Percentiles rank a stretch among this genome's conserved stretches.
phyloP scores from a whole-genome alignment of 2,888 invertebrate genomes.

The Troilus luridus region DNA sequence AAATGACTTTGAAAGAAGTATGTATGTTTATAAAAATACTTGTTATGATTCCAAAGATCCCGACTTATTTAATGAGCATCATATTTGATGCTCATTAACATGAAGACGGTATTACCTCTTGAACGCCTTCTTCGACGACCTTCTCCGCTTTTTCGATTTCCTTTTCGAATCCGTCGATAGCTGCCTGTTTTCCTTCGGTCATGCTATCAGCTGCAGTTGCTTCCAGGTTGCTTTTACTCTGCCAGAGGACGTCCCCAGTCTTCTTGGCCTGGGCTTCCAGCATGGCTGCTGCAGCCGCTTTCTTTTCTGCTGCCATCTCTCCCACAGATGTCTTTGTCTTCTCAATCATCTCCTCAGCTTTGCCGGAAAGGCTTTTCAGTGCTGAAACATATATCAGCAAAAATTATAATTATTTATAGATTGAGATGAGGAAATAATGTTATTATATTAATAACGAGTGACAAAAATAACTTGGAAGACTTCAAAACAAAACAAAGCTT shows the following conservation, averaged over 20 bases:
- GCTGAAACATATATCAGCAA: conserved; percentile 72
- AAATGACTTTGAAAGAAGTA: not conserved
- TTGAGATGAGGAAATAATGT: not conserved
- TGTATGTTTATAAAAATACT: conserved; percentile 16
- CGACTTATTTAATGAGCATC: conserved; percentile 43
- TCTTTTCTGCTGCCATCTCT: conserved; percentile 77
- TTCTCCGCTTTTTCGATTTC: conserved; percentile 71
- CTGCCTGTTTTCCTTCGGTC: conserved; percentile 71
- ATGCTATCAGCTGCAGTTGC: conserved; percentile 73
- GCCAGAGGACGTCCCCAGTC: conserved; percentile 74
- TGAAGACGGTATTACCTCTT: conserved; percentile 67
- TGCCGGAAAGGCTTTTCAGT: conserved; percentile 80
- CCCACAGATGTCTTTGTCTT: conserved; percentile 81
- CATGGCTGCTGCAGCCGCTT: conserved; percentile 74
- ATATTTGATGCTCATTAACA: not conserved
- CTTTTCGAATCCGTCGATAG: conserved; percentile 73
- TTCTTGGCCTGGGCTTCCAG: conserved; percentile 78
- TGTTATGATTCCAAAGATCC: conserved; percentile 51
- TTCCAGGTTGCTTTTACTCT: conserved; percentile 73
- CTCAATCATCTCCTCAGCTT: conserved; percentile 80
- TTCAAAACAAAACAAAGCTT: too few relatives aligned
- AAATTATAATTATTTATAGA: not conserved
- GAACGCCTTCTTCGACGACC: conserved; percentile 71
- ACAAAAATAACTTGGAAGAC: too few relatives aligned
- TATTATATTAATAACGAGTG: not conserved